Evolutionary conservation across 1,140 invertebrate species (phyloP).

Genomic region (Dendrolimus kikuchii): DNA sequence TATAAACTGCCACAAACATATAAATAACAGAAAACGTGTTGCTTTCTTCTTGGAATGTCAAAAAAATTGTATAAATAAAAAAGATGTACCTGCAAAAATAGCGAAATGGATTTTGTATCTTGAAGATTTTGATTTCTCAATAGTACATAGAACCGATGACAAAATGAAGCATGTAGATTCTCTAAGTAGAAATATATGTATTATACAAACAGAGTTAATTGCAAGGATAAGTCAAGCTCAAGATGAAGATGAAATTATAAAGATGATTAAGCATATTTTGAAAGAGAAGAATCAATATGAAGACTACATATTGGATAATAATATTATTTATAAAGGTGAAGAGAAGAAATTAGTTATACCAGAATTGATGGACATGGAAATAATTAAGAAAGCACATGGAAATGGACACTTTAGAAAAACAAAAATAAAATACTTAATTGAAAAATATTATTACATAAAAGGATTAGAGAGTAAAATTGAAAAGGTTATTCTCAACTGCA

Average conservation of each 20-base stretch:
- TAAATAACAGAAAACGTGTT: too few species aligned
- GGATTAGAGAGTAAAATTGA: constrained; percentile 38
- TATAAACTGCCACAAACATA: too few species aligned
- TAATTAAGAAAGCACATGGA: constrained; percentile 27
- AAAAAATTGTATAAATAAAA: constrained; percentile 48
- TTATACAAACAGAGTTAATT: background rate
- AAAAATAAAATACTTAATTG: too few species aligned
- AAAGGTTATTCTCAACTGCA: too few species aligned
- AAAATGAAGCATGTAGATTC: constrained; percentile 35
- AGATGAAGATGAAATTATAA: too few species aligned
- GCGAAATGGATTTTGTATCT: constrained; percentile 35
- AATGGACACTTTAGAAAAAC: constrained; percentile 24
- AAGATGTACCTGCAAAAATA: constrained; percentile 38
- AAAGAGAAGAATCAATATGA: too few species aligned
- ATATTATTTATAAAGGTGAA: too few species aligned
- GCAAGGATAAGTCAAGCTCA: too few species aligned
- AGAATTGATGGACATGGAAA: constrained; percentile 23
- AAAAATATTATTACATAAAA: too few species aligned
- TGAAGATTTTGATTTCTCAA: constrained; percentile 21
- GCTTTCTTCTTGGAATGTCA: too few species aligned
- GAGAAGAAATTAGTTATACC: constrained; percentile 24
- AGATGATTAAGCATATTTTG: too few species aligned
- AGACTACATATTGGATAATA: too few species aligned
- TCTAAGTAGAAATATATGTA: constrained; percentile 8
- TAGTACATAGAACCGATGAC: constrained; percentile 34